A percentile compares a stretch with the other conserved stretches of the same genome.
Evolutionary conservation across 2,113 vertebrate species (phyloP).

Genomic region (Pituophis catenifer): DNA sequence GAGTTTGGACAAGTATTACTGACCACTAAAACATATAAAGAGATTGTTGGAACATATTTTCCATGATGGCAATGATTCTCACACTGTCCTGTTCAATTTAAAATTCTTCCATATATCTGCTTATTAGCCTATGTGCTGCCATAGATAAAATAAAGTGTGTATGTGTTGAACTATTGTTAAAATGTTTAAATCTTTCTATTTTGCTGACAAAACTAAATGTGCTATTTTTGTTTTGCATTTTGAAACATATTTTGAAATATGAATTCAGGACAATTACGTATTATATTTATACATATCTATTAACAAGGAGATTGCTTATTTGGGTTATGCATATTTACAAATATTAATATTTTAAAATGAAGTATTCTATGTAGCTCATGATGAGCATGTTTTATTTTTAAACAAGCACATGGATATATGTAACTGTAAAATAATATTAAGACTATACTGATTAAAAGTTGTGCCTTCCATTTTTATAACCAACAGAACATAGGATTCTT

Average conservation of each 20-base stretch:
- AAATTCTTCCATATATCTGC: background rate
- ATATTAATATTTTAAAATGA: slow-evolving; percentile 42
- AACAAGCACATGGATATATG: slow-evolving; percentile 27
- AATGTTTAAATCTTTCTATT: background rate
- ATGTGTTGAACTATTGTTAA: background rate
- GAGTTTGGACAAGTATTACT: background rate
- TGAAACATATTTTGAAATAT: slow-evolving; percentile 2
- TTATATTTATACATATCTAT: slow-evolving; percentile 26
- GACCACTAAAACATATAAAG: background rate
- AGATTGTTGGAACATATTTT: background rate
- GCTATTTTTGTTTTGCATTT: background rate
- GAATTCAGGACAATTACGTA: slow-evolving; percentile 37
- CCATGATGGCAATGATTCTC: background rate
- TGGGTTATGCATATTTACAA: slow-evolving; percentile 50
- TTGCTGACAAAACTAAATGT: slow-evolving; percentile 6
- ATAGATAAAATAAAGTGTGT: background rate
- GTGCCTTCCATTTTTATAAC: slow-evolving; percentile 62
- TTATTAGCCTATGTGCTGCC: background rate
- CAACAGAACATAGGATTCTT: slow-evolving; percentile 12
- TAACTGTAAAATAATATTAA: slow-evolving; percentile 42
- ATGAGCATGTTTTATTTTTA: slow-evolving; percentile 34
- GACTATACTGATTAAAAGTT: slow-evolving; percentile 48
- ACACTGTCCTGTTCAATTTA: background rate
- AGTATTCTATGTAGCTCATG: slow-evolving; percentile 52
- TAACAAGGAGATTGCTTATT: slow-evolving; percentile 35